Conservation (phyloP, 1,140 invertebrate genomes). For the Micrasema minimum region DNA sequence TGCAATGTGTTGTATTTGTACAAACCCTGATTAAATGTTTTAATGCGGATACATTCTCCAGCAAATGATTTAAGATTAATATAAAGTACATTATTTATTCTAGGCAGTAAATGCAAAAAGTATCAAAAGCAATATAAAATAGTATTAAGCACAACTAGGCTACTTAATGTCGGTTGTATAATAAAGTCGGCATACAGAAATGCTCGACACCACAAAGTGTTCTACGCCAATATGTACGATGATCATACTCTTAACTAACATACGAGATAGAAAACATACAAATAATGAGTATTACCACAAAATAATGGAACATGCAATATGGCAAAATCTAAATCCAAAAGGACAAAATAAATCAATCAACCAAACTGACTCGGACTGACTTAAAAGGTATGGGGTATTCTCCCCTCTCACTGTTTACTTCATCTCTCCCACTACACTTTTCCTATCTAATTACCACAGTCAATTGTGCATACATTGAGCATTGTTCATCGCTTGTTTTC, state of each 20-base stretch:
- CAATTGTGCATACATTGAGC: slow-evolving; percentile 28
- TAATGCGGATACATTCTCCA: slow-evolving; percentile 7
- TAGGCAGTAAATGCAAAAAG: slow-evolving; percentile 49
- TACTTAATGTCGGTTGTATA: slow-evolving; percentile 35
- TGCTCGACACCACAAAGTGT: slow-evolving; percentile 30
- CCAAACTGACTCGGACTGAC: slow-evolving; percentile 41
- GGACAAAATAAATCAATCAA: slow-evolving; percentile 33
- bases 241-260: slow-evolving; percentile 45
- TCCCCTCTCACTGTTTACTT: slow-evolving; percentile 27
- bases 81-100: slow-evolving; percentile 36
- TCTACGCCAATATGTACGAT: too few relatives aligned
- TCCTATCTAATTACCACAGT: slow-evolving; percentile 24
- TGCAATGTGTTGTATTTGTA: neutral
- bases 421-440: slow-evolving; percentile 6
- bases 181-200: slow-evolving; percentile 1
- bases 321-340: slow-evolving; percentile 58
- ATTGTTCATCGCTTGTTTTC: slow-evolving; percentile 1
- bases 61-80: slow-evolving; percentile 42
- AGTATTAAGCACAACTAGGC: slow-evolving; percentile 43
- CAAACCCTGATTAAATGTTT: neutral
- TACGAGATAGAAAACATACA: slow-evolving; percentile 63
- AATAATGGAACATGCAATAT: slow-evolving; percentile 68
- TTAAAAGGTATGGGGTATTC: slow-evolving; percentile 10
- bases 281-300: slow-evolving; percentile 67
- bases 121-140: slow-evolving; percentile 44